Conservation (phyloP, 2,113 vertebrate genomes). For the Tauraco erythrolophus region DNA sequence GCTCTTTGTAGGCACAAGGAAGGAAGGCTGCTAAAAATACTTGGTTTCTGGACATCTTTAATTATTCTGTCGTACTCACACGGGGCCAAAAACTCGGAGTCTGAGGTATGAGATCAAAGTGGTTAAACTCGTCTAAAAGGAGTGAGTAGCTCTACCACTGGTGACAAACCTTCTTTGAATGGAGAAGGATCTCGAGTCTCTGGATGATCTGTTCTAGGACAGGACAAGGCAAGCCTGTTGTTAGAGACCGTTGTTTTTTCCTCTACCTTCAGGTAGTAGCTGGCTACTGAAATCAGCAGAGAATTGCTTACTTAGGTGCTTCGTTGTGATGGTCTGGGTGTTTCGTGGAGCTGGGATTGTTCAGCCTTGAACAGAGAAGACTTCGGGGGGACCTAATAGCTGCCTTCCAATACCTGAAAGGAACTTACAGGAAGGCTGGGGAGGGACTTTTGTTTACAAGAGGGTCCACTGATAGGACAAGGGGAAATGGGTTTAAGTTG, state of each 20-base stretch:
- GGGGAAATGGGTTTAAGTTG: no score
- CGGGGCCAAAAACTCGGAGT: not conserved
- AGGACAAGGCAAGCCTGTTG: not conserved
- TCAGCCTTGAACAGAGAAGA: no score
- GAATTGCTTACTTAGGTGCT: not conserved
- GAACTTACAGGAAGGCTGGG: no score
- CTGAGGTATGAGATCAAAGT: not conserved
- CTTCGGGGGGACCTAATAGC: no score
- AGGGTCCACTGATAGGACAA: no score
- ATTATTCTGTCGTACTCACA: not conserved
- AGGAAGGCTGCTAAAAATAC: not conserved
- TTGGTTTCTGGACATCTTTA: not conserved
- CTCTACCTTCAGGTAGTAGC: not conserved
- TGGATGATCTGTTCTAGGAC: not conserved
- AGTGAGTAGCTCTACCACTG: not conserved
- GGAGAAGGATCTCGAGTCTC: not conserved
- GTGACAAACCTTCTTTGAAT: not conserved
- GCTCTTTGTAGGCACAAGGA: not conserved
- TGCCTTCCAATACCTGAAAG: no score
- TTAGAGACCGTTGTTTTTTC: not conserved
- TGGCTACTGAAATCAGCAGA: not conserved
- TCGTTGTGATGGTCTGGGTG: not conserved
- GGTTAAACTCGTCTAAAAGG: not conserved
- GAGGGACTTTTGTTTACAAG: no score
- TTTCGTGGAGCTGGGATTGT: no score